Evolutionary conservation across 2,113 vertebrate species (phyloP).

Genomic region (Festucalex cinctus): DNA sequence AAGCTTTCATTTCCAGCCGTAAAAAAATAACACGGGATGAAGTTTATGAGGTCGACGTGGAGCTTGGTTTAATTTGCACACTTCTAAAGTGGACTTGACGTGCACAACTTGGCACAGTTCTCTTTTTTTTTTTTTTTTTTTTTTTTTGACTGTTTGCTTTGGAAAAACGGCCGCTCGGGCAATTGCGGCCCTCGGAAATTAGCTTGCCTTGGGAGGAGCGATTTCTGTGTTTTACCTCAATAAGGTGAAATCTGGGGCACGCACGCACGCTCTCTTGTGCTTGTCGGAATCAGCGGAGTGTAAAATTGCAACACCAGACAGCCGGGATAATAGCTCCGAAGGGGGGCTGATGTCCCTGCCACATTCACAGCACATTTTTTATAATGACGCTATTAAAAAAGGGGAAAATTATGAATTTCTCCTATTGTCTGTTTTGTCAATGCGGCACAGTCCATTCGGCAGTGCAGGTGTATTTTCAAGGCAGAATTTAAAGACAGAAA

Average conservation of each 20-base stretch:
- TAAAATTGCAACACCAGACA: slow-evolving; percentile 84
- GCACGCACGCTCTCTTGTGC: slow-evolving; percentile 73
- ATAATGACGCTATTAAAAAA: slow-evolving; percentile 78
- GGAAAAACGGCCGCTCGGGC: slow-evolving; percentile 44
- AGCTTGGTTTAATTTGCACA: slow-evolving; percentile 16
- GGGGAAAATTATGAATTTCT: slow-evolving; percentile 62
- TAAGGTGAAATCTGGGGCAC: slow-evolving; percentile 80
- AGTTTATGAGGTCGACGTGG: slow-evolving; percentile 12
- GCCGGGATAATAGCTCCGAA: slow-evolving; percentile 81
- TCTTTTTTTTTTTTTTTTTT: too few species aligned
- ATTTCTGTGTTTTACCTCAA: slow-evolving; percentile 77
- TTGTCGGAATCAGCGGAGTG: slow-evolving; percentile 78
- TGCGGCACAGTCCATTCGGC: neutral
- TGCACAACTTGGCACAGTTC: neutral
- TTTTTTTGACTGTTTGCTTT: slow-evolving; percentile 18
- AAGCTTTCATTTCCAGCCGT: neutral
- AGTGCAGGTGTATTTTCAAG: neutral
- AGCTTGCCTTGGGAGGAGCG: slow-evolving; percentile 60
- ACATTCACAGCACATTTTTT: slow-evolving; percentile 80
- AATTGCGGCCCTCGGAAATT: slow-evolving; percentile 58
- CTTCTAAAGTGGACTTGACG: slow-evolving; percentile 21
- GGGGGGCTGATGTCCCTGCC: slow-evolving; percentile 79
- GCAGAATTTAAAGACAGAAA: neutral
- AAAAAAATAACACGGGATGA: slow-evolving; percentile 18
- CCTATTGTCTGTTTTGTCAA: slow-evolving; percentile 33